These are phyloP conservation scores for Monoplex corrugatus DNA, from an alignment of 2,888 invertebrate genomes.

Conservation along the genomic window DNA sequence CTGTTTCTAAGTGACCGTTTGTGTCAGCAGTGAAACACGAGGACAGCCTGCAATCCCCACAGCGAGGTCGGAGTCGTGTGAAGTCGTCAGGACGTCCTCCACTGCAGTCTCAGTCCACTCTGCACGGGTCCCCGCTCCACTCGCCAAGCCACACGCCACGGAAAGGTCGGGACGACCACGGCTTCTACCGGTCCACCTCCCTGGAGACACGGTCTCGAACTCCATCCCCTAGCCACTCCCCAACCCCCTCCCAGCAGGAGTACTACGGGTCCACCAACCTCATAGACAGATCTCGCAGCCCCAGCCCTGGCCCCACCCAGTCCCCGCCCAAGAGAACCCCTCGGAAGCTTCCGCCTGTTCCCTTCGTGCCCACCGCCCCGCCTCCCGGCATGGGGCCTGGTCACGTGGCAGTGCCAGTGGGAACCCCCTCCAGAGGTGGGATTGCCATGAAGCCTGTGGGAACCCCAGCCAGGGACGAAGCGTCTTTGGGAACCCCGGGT, in stretches of 20 bases:
- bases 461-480: not conserved
- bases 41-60: constrained; percentile 74
- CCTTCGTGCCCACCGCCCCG: constrained; percentile 53
- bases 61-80: constrained; percentile 68
- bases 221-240: constrained; percentile 85
- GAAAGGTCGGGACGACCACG: constrained; percentile 64
- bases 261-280: constrained; percentile 82
- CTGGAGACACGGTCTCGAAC: constrained; percentile 87
- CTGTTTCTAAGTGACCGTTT: not conserved
- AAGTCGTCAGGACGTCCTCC: constrained; percentile 67
- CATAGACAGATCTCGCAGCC: constrained; percentile 82
- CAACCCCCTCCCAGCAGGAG: constrained; percentile 80
- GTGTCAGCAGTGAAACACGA: constrained; percentile 61
- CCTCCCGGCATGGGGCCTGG: constrained; percentile 41
- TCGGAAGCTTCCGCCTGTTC: constrained; percentile 67
- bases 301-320: constrained; percentile 75
- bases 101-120: constrained; percentile 69
- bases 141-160: constrained; percentile 69
- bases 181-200: constrained; percentile 79
- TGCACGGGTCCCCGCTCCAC: constrained; percentile 74
- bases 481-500: not conserved
- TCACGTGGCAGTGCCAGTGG: constrained; percentile 44
- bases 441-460: no score
- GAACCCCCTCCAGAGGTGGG: not conserved
- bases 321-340: constrained; percentile 66